Conservation (phyloP, 2,888 invertebrate species). For the Plutella xylostella region DNA sequence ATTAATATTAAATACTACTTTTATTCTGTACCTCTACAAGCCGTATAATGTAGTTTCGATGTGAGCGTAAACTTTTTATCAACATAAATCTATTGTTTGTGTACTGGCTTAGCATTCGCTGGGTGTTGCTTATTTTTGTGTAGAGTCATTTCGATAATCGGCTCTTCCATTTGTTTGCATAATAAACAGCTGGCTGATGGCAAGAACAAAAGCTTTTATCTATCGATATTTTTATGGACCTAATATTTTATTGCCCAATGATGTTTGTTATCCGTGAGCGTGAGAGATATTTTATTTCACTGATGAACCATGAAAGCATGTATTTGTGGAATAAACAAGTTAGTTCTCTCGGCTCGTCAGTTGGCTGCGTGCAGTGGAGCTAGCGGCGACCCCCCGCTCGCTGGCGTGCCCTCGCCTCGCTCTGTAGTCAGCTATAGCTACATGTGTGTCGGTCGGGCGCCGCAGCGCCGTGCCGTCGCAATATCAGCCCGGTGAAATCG, state of each 20-base stretch:
- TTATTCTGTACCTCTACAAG: no score
- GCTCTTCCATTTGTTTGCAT: no score
- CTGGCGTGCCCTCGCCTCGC: slow-evolving; percentile 52
- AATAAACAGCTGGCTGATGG: no score
- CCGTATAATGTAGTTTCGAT: no score
- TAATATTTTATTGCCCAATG: no score
- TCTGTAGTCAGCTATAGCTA: slow-evolving; percentile 35
- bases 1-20: neutral
- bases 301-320: no score
- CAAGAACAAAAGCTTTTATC: no score
- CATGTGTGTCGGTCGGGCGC: slow-evolving; percentile 29
- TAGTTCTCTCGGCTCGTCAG: slow-evolving; percentile 15
- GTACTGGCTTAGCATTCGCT: neutral
- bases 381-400: slow-evolving; percentile 49
- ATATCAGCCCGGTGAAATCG: slow-evolving; percentile 69
- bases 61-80: neutral
- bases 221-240: no score
- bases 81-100: neutral
- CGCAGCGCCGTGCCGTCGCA: slow-evolving; percentile 53
- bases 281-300: no score
- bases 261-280: no score
- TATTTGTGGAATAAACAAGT: slow-evolving; percentile 4
- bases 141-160: no score
- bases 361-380: slow-evolving; percentile 49
- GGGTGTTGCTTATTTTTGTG: no score